Percentiles rank a stretch among this genome's conserved stretches.
Evolutionary conservation across 2,797 vertebrate genomes (phyloP).

Genomic region (Anabas testudineus): DNA sequence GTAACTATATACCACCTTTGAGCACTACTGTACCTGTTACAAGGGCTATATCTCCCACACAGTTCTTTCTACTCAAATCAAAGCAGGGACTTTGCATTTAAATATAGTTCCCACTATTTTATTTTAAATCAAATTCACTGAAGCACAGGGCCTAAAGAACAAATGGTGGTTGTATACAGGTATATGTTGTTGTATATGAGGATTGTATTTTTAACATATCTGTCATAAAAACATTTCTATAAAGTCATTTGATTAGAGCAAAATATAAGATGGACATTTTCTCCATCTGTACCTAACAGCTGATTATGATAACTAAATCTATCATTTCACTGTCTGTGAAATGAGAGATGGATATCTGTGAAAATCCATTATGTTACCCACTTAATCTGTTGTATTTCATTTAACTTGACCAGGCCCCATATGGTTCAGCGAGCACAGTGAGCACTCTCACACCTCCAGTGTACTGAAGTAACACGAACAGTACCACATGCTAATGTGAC

Average conservation of each 20-base stretch:
- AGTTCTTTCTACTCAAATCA: too few relatives aligned
- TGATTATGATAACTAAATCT: not conserved
- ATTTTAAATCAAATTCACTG: too few relatives aligned
- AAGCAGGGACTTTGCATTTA: too few relatives aligned
- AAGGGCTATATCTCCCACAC: too few relatives aligned
- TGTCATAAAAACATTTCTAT: not conserved
- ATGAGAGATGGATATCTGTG: not conserved
- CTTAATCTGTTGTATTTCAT: constrained; percentile 22
- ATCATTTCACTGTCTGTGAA: constrained; percentile 2
- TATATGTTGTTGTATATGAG: too few relatives aligned
- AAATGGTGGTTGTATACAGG: too few relatives aligned
- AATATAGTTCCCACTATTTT: too few relatives aligned
- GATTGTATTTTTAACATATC: not conserved
- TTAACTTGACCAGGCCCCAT: constrained; percentile 23
- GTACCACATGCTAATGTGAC: constrained; percentile 21
- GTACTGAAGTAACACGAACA: constrained; percentile 22
- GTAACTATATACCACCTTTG: too few relatives aligned
- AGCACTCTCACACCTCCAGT: constrained; percentile 30
- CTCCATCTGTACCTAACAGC: not conserved
- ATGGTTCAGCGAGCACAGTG: constrained; percentile 36
- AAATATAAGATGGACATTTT: constrained; percentile 8
- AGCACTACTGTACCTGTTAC: too few relatives aligned
- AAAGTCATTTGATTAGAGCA: constrained; percentile 42
- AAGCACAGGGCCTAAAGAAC: too few relatives aligned
- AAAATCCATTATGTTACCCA: constrained; percentile 13